Base-by-base conservation (phyloP, 2,113 vertebrate genomes). In the Epinephelus moara region DNA sequence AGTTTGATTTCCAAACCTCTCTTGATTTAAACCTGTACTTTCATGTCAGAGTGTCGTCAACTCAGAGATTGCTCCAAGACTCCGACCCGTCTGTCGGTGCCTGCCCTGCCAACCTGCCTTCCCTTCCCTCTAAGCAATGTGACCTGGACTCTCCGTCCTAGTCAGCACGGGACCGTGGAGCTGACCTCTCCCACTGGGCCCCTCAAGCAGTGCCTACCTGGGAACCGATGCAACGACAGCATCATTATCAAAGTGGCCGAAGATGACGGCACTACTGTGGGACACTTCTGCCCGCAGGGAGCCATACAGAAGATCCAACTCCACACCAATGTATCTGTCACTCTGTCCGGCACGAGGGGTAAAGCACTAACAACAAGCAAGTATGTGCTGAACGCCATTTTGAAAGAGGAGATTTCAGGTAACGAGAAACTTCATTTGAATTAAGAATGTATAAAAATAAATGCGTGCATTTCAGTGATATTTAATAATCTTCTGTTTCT, bases 231-330 rank as follows among this genome's bases (percentile, higher is more conserved):
- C 92, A 96, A 94, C n/a, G 83, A 90, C 3, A 96, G 94, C 85
- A 82, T 96, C 56, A 67, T 87, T n/a, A 96, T 99, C 57, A 88
- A 92, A 8, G 70, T 95, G 15, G 67, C 82, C 2, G 94, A 94
- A 0, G 86, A 88, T 3, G 83, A 80, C 0, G 87, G 94, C 13
- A 61, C 94, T 1, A 56, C 88, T 1, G 68, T 98, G 0, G 98
- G 97, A 30, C 52, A 75, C 2, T 99, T 97, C 91, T 99, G 98
- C 60, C 90, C 95, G 0, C 92, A 92, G 19, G 97, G 98, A 72
- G 63, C 94, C 68, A 96, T 98, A 55, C 84, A 95, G 80, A 96
- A 94, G 83, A 81, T 99, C 86, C 96, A 96, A 82, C 91, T 98
- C 92, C 95, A 95, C 74, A 93, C 94, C 81, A 97, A 96, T 7